phyloP scores from a whole-genome alignment of 2,888 invertebrate genomes.

The Trisateles emortualis region DNA sequence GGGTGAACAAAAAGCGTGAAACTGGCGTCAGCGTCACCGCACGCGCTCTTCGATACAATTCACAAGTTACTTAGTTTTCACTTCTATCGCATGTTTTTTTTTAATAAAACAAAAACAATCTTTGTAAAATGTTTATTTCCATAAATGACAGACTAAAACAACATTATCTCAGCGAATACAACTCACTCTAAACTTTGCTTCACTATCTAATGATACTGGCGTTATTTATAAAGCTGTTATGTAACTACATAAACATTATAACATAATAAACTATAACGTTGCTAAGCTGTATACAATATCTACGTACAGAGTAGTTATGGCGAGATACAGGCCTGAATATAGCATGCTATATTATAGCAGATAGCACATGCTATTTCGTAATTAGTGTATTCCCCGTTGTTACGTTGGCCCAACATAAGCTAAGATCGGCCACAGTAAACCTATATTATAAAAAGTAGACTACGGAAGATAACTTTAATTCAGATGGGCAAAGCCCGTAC shows the following conservation, averaged over 20 bases:
- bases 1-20: no score
- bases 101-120: constrained; percentile 44
- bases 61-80: no score
- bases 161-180: constrained; percentile 72
- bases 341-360: background rate
- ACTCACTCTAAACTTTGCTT: constrained; percentile 66
- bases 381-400: no score
- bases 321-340: constrained; percentile 15
- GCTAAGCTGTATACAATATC: constrained; percentile 39
- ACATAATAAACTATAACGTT: constrained; percentile 43
- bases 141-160: constrained; percentile 78
- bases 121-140: constrained; percentile 78
- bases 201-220: constrained; percentile 58
- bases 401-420: no score
- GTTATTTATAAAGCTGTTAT: constrained; percentile 72
- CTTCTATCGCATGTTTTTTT: no score
- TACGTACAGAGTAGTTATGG: constrained; percentile 40
- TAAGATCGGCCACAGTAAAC: no score
- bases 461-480: no score
- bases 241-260: constrained; percentile 40
- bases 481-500: no score
- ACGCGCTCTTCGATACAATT: no score
- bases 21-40: no score
- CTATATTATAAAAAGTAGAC: no score
- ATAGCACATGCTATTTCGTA: no score